phyloP scores from a whole-genome alignment of 2,888 invertebrate species.

The Amphiduros pacificus region DNA sequence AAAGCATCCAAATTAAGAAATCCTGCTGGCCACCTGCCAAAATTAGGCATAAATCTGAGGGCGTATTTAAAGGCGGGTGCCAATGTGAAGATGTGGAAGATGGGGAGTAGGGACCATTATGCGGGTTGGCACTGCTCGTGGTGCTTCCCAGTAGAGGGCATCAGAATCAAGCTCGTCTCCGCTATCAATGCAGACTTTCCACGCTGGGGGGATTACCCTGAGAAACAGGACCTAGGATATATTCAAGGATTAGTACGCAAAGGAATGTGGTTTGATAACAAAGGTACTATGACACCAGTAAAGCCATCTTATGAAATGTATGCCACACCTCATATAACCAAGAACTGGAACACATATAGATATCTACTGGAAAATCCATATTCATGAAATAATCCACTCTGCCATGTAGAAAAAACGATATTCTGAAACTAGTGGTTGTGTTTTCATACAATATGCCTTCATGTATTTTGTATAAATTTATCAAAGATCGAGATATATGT shows the following conservation, averaged over 20 bases:
- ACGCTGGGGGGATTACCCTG: neutral
- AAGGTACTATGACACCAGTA: neutral
- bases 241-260: neutral
- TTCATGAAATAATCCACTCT: no score
- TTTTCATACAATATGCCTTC: no score
- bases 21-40: neutral
- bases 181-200: slow-evolving; percentile 1
- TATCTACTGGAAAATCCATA: neutral
- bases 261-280: neutral
- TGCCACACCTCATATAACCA: neutral
- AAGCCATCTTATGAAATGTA: neutral
- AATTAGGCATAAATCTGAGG: no score
- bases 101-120: neutral
- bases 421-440: no score
- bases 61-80: neutral
- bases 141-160: neutral
- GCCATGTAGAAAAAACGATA: no score
- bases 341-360: neutral
- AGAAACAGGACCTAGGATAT: neutral
- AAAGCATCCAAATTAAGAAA: neutral
- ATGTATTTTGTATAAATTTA: no score
- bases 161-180: neutral
- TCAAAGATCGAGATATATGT: no score
- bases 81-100: neutral
- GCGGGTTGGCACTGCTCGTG: neutral